phyloP scores from a whole-genome alignment of 2,797 vertebrate species.

The Ceryle rudis region DNA sequence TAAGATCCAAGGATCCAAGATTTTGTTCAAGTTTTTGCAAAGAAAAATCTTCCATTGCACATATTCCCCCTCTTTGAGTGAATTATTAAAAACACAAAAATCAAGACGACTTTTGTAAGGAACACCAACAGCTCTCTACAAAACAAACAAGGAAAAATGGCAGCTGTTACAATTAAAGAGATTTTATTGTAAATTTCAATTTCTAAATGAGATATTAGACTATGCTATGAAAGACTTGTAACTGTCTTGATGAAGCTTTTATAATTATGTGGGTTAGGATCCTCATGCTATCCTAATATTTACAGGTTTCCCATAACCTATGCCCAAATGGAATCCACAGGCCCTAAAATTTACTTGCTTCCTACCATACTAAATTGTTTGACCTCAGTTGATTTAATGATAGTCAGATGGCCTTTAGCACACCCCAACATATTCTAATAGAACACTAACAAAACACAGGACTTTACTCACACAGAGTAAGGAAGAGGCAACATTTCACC shows the following conservation, averaged over 20 bases:
- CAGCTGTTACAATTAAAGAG: neutral
- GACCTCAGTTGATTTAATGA: neutral
- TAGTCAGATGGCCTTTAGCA: neutral
- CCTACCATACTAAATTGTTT: neutral
- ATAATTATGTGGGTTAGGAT: neutral
- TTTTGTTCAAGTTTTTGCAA: neutral
- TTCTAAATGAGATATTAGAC: neutral
- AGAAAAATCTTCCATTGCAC: neutral
- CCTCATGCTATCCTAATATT: neutral
- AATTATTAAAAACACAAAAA: neutral
- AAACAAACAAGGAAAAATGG: neutral
- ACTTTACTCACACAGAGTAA: neutral
- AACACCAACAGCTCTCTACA: neutral
- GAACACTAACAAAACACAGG: neutral
- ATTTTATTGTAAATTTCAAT: neutral
- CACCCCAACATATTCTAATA: neutral
- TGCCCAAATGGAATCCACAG: neutral
- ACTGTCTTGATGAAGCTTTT: neutral
- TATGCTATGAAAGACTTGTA: neutral
- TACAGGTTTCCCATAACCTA: neutral
- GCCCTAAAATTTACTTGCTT: neutral
- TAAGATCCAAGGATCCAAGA: neutral
- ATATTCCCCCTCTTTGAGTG: neutral
- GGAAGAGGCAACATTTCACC: neutral
- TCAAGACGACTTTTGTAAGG: neutral